Evolutionary conservation across 2,797 vertebrate species (phyloP).

Genomic region (Cephalopachus bancanus): DNA sequence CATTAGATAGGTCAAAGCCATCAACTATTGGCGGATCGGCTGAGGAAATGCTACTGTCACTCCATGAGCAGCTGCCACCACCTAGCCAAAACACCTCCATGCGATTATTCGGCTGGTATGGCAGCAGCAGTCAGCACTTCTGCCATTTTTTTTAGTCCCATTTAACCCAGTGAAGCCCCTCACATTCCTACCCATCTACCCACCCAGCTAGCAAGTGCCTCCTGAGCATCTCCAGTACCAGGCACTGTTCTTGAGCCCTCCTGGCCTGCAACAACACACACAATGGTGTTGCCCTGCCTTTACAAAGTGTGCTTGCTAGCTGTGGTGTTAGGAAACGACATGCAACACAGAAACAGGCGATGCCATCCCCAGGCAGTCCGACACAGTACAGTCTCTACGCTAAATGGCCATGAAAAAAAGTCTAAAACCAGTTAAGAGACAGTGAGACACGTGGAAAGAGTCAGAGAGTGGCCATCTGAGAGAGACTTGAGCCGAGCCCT

Average conservation of each 20-base stretch:
- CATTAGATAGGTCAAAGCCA: neutral
- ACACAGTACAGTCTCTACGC: fast-evolving
- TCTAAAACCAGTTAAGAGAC: fast-evolving
- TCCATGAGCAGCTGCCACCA: neutral
- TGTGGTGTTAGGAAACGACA: neutral
- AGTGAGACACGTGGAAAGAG: fast-evolving
- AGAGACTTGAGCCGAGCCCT: no score
- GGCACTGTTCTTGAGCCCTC: fast-evolving
- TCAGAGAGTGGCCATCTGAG: fast-evolving
- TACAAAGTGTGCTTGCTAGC: neutral
- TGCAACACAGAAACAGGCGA: no score
- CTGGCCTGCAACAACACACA: fast-evolving
- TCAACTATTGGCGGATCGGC: neutral
- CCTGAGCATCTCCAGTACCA: neutral
- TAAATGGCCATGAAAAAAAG: fast-evolving
- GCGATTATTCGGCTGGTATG: fast-evolving
- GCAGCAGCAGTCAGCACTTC: fast-evolving
- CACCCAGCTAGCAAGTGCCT: neutral
- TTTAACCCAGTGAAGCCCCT: fast-evolving
- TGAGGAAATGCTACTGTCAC: neutral
- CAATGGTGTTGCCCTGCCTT: fast-evolving
- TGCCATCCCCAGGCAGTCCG: neutral
- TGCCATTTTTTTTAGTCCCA: no score
- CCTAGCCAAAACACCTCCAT: fast-evolving
- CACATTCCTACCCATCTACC: neutral